Evolutionary conservation across 2,113 vertebrate species (phyloP).

Genomic region (Monopterus albus): DNA sequence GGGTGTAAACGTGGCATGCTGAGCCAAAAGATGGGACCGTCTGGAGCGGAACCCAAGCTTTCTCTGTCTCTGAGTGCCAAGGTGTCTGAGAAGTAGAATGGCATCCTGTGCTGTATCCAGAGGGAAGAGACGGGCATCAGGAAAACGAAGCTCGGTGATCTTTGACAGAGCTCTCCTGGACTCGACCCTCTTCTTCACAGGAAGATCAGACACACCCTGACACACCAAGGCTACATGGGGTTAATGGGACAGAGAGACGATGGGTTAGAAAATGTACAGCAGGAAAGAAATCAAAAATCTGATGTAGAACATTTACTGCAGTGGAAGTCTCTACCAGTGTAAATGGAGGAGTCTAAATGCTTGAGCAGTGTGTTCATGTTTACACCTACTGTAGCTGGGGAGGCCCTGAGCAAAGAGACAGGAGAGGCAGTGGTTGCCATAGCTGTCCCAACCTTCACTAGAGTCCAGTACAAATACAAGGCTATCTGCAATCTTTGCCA

Average conservation of each 20-base stretch:
- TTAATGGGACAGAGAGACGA: not conserved
- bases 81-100: conserved; percentile 86
- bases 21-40: conserved; percentile 88
- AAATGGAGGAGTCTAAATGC: not conserved
- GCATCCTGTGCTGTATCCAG: conserved; percentile 90
- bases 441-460: conserved; percentile 90
- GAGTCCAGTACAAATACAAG: conserved; percentile 91
- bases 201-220: conserved; percentile 85
- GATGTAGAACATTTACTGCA: not conserved
- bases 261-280: not conserved
- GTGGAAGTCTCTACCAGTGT: not conserved
- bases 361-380: not conserved
- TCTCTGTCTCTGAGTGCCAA: conserved; percentile 89
- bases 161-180: conserved; percentile 86
- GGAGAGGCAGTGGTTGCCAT: conserved; percentile 92
- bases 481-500: conserved; percentile 94
- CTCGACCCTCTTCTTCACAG: conserved; percentile 89
- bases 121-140: conserved; percentile 86
- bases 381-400: conserved; percentile 88
- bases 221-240: conserved; percentile 85
- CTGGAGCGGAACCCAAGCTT: conserved; percentile 89
- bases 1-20: conserved; percentile 83
- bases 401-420: conserved; percentile 96
- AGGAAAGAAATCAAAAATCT: rapidly evolving
- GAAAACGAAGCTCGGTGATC: conserved; percentile 88